Evolutionary conservation across 2,888 invertebrate genomes (phyloP).

Genomic region (Pyrgus malvae): DNA sequence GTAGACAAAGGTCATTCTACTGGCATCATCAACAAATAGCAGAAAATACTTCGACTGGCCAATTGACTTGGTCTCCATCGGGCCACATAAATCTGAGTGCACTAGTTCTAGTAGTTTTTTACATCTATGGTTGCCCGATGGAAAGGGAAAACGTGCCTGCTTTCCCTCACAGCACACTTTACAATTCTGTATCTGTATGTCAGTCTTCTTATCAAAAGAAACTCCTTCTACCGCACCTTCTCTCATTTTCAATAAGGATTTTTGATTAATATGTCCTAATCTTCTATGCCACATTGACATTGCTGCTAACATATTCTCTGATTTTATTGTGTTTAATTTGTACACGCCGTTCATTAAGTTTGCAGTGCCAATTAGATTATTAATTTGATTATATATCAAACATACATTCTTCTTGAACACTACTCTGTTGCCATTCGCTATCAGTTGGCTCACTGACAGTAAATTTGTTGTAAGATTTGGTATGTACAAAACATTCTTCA

Average conservation of each 20-base stretch:
- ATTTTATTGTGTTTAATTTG: no score
- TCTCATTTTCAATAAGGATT: no score
- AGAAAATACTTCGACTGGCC: no score
- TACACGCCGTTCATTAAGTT: slow-evolving; percentile 20
- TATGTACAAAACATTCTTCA: slow-evolving; percentile 35
- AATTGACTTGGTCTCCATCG: no score
- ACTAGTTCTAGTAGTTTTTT: not conserved
- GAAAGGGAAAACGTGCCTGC: slow-evolving; percentile 33
- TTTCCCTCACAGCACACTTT: slow-evolving; percentile 36
- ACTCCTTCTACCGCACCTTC: no score
- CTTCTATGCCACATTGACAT: slow-evolving; percentile 26
- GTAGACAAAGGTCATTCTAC: no score
- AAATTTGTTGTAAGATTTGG: slow-evolving; percentile 35
- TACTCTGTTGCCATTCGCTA: slow-evolving; percentile 28
- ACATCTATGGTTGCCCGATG: not conserved
- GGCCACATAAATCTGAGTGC: not conserved
- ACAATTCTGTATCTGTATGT: no score
- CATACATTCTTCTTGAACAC: slow-evolving; percentile 13
- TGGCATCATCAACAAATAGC: no score
- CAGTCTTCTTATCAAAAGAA: no score
- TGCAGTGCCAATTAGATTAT: slow-evolving; percentile 19
- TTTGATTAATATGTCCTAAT: slow-evolving; percentile 32
- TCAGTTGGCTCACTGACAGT: slow-evolving; percentile 33
- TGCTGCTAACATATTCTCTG: not conserved
- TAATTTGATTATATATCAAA: not conserved